phyloP scores from a whole-genome alignment of 2,888 invertebrate species.

The Xestobium rufovillosum region DNA sequence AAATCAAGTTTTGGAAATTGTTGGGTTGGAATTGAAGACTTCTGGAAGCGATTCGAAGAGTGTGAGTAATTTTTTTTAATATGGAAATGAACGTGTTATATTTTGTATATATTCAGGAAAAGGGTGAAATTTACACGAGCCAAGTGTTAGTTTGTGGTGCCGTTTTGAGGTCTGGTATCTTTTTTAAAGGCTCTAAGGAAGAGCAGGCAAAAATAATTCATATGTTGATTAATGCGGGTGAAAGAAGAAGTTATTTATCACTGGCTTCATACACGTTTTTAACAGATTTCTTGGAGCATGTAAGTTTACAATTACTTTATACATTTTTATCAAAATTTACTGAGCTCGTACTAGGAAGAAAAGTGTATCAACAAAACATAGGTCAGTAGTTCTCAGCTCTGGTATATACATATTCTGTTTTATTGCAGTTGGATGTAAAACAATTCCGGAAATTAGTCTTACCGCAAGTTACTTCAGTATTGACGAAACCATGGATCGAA shows the following conservation, averaged over 20 bases:
- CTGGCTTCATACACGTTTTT: conserved; percentile 55
- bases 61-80: conserved; percentile 45
- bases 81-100: conserved; percentile 6
- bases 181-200: conserved; percentile 46
- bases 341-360: no score
- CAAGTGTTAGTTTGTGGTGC: conserved; percentile 65
- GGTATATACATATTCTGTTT: no score
- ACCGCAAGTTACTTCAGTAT: conserved; percentile 52
- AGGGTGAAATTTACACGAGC: conserved; percentile 64
- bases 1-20: conserved; percentile 49
- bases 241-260: conserved; percentile 54
- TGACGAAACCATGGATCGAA: conserved; percentile 55
- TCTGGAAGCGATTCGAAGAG: conserved; percentile 57
- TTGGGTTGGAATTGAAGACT: conserved; percentile 58
- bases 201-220: conserved; percentile 45
- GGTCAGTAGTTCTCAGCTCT: no score
- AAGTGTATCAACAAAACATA: no score
- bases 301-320: no score
- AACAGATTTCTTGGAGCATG: conserved; percentile 47
- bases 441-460: conserved; percentile 52
- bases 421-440: conserved; percentile 47
- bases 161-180: conserved; percentile 56
- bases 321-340: no score
- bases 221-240: conserved; percentile 47
- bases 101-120: conserved; percentile 51